These are phyloP conservation scores for Trichosurus vulpecula DNA, from an alignment of 2,797 vertebrate species.

Conservation along the genomic window DNA sequence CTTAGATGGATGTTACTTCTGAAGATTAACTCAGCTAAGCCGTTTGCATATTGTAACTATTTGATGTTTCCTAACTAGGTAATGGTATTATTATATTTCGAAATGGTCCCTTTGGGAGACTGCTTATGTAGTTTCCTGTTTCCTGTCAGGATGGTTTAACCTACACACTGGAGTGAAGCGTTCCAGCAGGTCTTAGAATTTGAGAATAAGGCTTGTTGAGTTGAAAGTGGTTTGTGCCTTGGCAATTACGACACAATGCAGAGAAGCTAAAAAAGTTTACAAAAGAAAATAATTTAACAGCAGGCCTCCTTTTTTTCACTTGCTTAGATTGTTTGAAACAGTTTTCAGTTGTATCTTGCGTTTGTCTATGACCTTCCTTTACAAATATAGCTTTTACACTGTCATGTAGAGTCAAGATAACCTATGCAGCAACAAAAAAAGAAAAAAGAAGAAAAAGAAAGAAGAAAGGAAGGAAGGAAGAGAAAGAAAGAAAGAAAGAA, in stretches of 20 bases:
- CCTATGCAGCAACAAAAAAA: not conserved
- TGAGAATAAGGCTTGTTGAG: slow-evolving; percentile 23
- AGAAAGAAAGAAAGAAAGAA: not conserved
- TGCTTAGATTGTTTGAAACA: not conserved
- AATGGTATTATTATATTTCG: slow-evolving; percentile 60
- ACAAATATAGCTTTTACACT: not conserved
- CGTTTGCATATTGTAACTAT: slow-evolving; percentile 33
- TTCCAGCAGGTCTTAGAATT: slow-evolving; percentile 48
- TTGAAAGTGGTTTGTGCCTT: not conserved
- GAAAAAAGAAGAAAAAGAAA: no score
- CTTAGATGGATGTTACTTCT: not conserved
- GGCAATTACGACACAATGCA: slow-evolving; percentile 9
- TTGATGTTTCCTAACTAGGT: slow-evolving; percentile 59
- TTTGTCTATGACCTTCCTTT: not conserved
- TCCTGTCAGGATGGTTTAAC: slow-evolving; percentile 67
- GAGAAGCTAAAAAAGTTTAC: not conserved
- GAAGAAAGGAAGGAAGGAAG: not conserved
- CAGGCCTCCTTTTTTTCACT: not conserved
- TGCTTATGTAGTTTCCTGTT: slow-evolving; percentile 59
- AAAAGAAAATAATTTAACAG: not conserved
- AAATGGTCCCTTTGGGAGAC: slow-evolving; percentile 63
- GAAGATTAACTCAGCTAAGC: not conserved
- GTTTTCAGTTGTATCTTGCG: not conserved
- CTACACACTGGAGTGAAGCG: slow-evolving; percentile 23
- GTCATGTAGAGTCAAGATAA: not conserved